Base-by-base conservation (phyloP, 2,113 vertebrate genomes). In the Paramisgurnus dabryanus region DNA sequence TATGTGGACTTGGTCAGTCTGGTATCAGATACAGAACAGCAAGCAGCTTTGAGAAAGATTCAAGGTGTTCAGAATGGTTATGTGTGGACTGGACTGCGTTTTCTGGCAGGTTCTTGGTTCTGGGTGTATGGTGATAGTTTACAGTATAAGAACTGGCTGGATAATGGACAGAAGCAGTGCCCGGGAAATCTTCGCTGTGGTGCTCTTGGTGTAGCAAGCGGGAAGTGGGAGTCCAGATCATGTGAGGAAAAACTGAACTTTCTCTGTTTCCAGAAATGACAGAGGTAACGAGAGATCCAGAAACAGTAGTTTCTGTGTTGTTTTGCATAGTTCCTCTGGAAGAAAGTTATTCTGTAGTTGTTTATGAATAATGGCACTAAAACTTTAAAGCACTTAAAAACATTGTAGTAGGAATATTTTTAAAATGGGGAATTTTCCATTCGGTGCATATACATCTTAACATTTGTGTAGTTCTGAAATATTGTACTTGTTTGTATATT, bases 1-100 rank as follows among this genome's bases (percentile, higher is more conserved):
- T 74, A 61, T 61, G 71, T 63, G 18, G 71, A 74, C 57, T 74
- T 74, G 55, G 41, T 18, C 40, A 68, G 50, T 69, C 39, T 78
- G 50, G 11, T 15, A 10, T 58, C 39, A 78, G 64, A 7, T 43
- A 39, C 22, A 39, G 47, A 53, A 13, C 76, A 66, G 17, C 8
- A 67, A 2, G 9, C n/a, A 3, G 75, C 34, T 13, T 10, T 18
- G 49, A 67, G 18, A 0, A 67, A 78, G 18, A 60, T 61, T 50
- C 9, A 43, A 50, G 1, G n/a, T 43, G 8, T n/a, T 6, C 60
- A 57, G 60, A 63, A 2, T 34, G 58, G 6, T 61, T 75, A 63
- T 63, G 72, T 34, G 18, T 75, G 72, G 57, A 66, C 53, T 66
- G 60, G 78, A 17, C 45, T 80, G n/a, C 43, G 61, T 12, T 73